Conservation (phyloP, 1,140 invertebrate genomes). For the Diorhabda sublineata region DNA sequence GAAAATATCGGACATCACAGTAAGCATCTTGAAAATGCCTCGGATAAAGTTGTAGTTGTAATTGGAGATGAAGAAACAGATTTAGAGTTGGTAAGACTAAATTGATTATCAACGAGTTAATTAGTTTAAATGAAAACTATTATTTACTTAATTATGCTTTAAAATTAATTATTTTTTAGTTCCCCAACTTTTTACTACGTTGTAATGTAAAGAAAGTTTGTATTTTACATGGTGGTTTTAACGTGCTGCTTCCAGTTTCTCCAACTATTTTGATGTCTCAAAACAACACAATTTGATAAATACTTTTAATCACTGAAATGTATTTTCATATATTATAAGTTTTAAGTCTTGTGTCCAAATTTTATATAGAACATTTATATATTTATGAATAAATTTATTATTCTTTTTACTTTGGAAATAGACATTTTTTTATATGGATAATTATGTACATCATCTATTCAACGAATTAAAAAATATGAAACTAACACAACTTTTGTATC, state of each 20-base stretch:
- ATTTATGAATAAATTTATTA: too few species aligned
- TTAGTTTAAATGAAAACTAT: neutral
- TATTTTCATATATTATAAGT: too few species aligned
- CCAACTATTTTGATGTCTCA: slow-evolving; percentile 54
- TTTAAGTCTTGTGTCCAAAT: too few species aligned
- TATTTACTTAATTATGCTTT: too few species aligned
- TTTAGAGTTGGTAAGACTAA: slow-evolving; percentile 60
- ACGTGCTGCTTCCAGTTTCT: slow-evolving; percentile 58
- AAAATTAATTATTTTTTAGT: slow-evolving; percentile 51
- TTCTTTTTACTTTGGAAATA: too few species aligned
- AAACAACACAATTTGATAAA: slow-evolving; percentile 10
- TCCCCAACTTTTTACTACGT: slow-evolving; percentile 66
- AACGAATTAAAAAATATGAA: too few species aligned
- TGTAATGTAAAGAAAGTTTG: slow-evolving; percentile 64
- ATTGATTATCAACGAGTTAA: neutral
- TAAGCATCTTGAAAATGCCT: slow-evolving; percentile 54
- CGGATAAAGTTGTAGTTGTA: slow-evolving; percentile 69
- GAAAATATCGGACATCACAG: slow-evolving; percentile 61
- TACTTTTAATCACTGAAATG: too few species aligned
- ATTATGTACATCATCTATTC: too few species aligned
- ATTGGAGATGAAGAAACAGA: slow-evolving; percentile 73
- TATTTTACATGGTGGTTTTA: slow-evolving; percentile 68
- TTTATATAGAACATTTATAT: too few species aligned
- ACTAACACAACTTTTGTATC: too few species aligned
- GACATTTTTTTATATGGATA: too few species aligned